Conservation (phyloP, 2,888 invertebrate species). For the Torymus tubicola region DNA sequence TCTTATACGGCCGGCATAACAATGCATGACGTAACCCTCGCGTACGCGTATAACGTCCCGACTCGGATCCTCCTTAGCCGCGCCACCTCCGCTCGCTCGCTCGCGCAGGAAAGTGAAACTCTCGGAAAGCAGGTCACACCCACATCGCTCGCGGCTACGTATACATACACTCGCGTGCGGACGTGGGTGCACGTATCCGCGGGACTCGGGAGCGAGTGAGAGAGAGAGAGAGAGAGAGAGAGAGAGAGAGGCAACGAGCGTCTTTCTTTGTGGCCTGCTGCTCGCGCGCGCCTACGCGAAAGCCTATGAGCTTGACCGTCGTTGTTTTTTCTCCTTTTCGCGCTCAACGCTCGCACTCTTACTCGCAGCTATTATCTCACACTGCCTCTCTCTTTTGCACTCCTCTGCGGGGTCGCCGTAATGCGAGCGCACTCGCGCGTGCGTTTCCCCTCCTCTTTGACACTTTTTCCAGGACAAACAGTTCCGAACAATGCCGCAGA, state of each 20-base stretch:
- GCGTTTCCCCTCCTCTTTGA: too few species aligned
- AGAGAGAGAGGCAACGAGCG: too few species aligned
- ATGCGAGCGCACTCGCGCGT: too few species aligned
- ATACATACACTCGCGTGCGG: constrained; percentile 6
- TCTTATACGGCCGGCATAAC: constrained; percentile 71
- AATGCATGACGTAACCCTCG: constrained; percentile 65
- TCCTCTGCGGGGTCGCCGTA: too few species aligned
- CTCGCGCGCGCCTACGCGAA: background rate
- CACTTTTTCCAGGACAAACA: too few species aligned
- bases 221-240: too few species aligned
- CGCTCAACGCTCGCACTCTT: background rate
- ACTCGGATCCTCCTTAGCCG: constrained; percentile 70
- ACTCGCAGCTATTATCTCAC: background rate
- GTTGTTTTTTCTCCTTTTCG: background rate
- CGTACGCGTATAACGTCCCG: constrained; percentile 40
- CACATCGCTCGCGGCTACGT: constrained; percentile 71
- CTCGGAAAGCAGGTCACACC: constrained; percentile 76
- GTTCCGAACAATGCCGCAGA: too few species aligned
- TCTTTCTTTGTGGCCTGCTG: background rate
- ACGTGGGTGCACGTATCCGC: background rate
- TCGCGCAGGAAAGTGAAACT: constrained; percentile 74
- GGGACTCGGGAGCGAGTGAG: background rate
- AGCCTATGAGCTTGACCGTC: constrained; percentile 15
- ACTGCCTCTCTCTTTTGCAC: too few species aligned
- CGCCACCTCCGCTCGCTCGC: constrained; percentile 50